phyloP scores from a whole-genome alignment of 2,888 invertebrate species.

The Cremastinae sp. region DNA sequence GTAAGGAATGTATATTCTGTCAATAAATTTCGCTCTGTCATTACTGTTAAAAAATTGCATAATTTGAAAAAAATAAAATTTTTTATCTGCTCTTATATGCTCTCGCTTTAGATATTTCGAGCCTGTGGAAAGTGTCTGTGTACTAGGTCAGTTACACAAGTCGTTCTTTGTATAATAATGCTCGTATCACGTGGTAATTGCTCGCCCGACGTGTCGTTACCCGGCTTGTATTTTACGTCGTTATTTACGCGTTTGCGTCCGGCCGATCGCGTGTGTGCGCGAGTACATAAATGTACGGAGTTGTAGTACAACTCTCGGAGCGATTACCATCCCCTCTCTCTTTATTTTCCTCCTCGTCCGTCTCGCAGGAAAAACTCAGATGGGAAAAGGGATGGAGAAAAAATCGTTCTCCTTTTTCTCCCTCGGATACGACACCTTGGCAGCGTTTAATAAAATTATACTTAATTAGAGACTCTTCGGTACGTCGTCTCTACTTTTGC shows the following conservation, averaged over 20 bases:
- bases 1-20: too few species aligned
- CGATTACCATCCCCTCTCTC: constrained; percentile 1
- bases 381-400: too few species aligned
- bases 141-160: constrained; percentile 13
- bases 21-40: too few species aligned
- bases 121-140: background rate
- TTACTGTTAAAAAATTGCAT: too few species aligned
- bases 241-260: constrained; percentile 1
- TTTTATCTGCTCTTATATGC: too few species aligned
- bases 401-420: background rate
- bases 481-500: constrained; percentile 10
- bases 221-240: constrained; percentile 47
- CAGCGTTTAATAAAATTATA: constrained; percentile 47
- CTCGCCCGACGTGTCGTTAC: constrained; percentile 51
- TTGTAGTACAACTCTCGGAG: constrained; percentile 4
- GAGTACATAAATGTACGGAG: constrained; percentile 3
- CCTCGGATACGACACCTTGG: constrained; percentile 19
- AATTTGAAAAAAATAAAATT: too few species aligned
- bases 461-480: constrained; percentile 39
- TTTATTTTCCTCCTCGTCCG: too few species aligned
- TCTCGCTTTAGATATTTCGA: too few species aligned
- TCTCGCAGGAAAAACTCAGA: too few species aligned
- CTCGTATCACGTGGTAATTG: constrained; percentile 55
- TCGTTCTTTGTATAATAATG: constrained; percentile 18
- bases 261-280: background rate